Conservation (phyloP, 1,140 invertebrate genomes). For the Drosophila parvula region DNA sequence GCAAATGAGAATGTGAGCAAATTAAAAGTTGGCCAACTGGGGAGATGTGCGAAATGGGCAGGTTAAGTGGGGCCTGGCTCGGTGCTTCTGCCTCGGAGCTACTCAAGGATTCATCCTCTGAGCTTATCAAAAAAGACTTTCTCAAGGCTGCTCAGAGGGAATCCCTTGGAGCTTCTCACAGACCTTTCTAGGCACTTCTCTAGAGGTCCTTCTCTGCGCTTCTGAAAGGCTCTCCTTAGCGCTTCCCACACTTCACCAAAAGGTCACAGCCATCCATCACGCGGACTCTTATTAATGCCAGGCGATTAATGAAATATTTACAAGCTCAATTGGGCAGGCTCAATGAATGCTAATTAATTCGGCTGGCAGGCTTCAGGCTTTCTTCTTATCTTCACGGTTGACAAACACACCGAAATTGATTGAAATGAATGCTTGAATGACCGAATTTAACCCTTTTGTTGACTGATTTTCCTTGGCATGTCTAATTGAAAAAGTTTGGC, state of each 20-base stretch:
- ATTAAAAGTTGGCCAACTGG: conserved; percentile 73
- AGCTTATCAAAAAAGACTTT: too few relatives aligned
- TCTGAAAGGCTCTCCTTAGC: neutral
- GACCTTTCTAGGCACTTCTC: neutral
- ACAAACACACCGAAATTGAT: conserved; percentile 55
- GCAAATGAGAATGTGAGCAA: conserved; percentile 74
- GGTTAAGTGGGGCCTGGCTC: conserved; percentile 10
- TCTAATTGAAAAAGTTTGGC: conserved; percentile 77
- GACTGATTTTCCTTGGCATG: conserved; percentile 55
- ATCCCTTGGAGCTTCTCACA: neutral
- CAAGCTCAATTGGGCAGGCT: conserved; percentile 74
- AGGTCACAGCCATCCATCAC: conserved; percentile 57
- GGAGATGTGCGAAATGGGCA: conserved; percentile 10
- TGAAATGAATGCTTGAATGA: conserved; percentile 31
- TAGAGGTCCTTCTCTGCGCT: too few relatives aligned
- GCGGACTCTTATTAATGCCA: conserved; percentile 61
- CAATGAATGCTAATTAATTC: conserved; percentile 79
- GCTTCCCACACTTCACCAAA: neutral
- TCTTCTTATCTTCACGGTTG: conserved; percentile 74
- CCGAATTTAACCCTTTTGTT: conserved; percentile 55
- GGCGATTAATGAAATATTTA: conserved; percentile 80
- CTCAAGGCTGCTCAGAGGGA: too few relatives aligned
- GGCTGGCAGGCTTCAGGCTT: conserved; percentile 29
- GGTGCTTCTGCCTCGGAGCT: neutral
- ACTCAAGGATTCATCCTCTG: too few relatives aligned